Conservation (phyloP, 2,888 invertebrate species). For the Lacanobia oleracea region DNA sequence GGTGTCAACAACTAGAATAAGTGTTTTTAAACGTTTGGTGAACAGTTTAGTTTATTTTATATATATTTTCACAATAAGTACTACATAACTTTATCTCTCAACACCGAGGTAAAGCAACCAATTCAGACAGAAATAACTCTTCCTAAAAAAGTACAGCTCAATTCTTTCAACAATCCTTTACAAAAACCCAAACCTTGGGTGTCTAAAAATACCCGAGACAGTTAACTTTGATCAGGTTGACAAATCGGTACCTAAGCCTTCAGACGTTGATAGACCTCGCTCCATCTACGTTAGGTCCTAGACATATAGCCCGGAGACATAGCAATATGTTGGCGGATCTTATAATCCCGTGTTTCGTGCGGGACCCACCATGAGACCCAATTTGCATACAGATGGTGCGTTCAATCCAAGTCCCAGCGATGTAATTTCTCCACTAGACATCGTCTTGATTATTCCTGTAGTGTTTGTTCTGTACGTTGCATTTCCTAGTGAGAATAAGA, state of each 20-base stretch:
- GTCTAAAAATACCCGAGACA: slow-evolving; percentile 1
- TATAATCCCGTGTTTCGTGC: slow-evolving; percentile 40
- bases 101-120: neutral
- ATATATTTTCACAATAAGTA: neutral
- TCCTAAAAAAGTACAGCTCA: neutral
- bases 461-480: slow-evolving; percentile 34
- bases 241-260: slow-evolving; percentile 32
- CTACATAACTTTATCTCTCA: neutral
- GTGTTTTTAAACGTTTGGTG: neutral
- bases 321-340: slow-evolving; percentile 38
- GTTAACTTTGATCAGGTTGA: slow-evolving; percentile 25
- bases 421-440: slow-evolving; percentile 49
- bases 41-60: neutral
- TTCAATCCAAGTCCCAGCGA: slow-evolving; percentile 48
- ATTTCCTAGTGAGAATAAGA: slow-evolving; percentile 25
- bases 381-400: slow-evolving; percentile 62
- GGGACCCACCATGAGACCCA: slow-evolving; percentile 33
- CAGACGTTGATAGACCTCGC: slow-evolving; percentile 44
- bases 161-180: neutral
- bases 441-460: slow-evolving; percentile 44
- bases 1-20: too few species aligned
- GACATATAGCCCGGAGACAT: slow-evolving; percentile 34
- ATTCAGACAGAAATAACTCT: neutral
- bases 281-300: slow-evolving; percentile 26
- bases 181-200: too few species aligned